Percentiles rank a stretch among this genome's conserved stretches.
These are phyloP conservation scores for Aplocera efformata DNA, from an alignment of 2,888 invertebrate species.

Conservation along the genomic window DNA sequence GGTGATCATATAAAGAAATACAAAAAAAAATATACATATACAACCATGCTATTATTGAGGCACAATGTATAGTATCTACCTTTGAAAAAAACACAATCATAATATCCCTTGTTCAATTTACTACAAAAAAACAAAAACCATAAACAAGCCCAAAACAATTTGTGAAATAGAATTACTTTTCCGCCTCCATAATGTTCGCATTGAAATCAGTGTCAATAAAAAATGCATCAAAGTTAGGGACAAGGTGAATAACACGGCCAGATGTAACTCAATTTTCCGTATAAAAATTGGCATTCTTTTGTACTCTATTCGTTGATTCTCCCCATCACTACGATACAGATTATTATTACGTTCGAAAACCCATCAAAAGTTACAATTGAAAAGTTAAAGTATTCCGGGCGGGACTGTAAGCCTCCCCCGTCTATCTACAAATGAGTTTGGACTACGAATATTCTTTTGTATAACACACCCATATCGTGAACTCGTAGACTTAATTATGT, in stretches of 20 bases:
- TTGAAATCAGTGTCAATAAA: slow-evolving; percentile 46
- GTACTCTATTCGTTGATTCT: slow-evolving; percentile 66
- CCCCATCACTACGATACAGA: slow-evolving; percentile 71
- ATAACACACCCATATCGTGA: slow-evolving; percentile 49
- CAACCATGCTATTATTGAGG: no score
- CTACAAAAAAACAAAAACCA: neutral
- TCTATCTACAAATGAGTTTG: slow-evolving; percentile 74
- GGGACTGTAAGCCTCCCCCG: slow-evolving; percentile 65
- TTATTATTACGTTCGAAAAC: slow-evolving; percentile 80
- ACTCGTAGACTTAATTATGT: slow-evolving; percentile 45
- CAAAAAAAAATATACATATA: no score
- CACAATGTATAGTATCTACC: no score
- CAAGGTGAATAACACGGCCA: slow-evolving; percentile 60
- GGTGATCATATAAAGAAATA: no score
- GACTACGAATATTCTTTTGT: slow-evolving; percentile 72
- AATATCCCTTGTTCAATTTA: no score
- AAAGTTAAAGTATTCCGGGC: slow-evolving; percentile 79
- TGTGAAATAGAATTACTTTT: slow-evolving; percentile 28
- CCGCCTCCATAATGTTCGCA: slow-evolving; percentile 29
- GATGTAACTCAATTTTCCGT: slow-evolving; percentile 74
- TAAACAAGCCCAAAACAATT: slow-evolving; percentile 20
- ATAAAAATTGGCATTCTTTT: slow-evolving; percentile 77
- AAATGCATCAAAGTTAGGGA: slow-evolving; percentile 51
- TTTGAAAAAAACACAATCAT: no score
- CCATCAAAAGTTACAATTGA: slow-evolving; percentile 81